Base-by-base conservation (phyloP, 1,140 invertebrate species). In the Zaprionus capensis region DNA sequence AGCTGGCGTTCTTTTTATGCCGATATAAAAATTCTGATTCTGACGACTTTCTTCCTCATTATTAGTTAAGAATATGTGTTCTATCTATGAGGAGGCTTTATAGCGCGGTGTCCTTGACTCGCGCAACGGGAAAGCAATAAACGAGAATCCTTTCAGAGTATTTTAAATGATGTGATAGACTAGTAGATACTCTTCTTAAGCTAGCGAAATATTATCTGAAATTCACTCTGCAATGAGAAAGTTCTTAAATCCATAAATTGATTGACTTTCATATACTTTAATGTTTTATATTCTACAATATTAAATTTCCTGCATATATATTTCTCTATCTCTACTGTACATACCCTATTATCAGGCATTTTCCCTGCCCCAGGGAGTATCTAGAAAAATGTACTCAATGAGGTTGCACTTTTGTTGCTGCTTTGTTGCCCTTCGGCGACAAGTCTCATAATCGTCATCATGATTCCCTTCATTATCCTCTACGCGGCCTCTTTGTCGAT, bases 401-500 rank as follows among this genome's bases (percentile, higher is more conserved):
- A 65, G 36, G 67, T 57, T 61, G 62, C 57, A 66, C 49, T 73
- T 67, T 73, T 72, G 51, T 72, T 66, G 62, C 22, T 24, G 20
- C 22, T 11, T 11, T 51, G 46, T 46, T 51, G 49, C 63, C 63
- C 70, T 62, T 71, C 36, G 46, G 70, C 70, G 74, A 77, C 74
- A 77, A 61, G 73, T 36, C 61, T 65, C 69, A 61, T 71, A 71
- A 66, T 65, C 69, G 56, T 44, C 38, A 24, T 65, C 62, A 62
- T 53, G 49, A 53, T 70, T 34, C 24, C 44, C 76, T 84, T 77
- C 72, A 81, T 70, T 72, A 28, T 51, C 46, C 46, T 51, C 46
- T 12, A 12, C 4, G 55, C 55, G 24, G 58, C 57, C 68, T 65
- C 59, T 56, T 63, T 69, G 20, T 53, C 44, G 65, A 26, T 44